Evolutionary conservation across 1,140 invertebrate genomes (phyloP).

Genomic region (Ctenoplectra terminalis): DNA sequence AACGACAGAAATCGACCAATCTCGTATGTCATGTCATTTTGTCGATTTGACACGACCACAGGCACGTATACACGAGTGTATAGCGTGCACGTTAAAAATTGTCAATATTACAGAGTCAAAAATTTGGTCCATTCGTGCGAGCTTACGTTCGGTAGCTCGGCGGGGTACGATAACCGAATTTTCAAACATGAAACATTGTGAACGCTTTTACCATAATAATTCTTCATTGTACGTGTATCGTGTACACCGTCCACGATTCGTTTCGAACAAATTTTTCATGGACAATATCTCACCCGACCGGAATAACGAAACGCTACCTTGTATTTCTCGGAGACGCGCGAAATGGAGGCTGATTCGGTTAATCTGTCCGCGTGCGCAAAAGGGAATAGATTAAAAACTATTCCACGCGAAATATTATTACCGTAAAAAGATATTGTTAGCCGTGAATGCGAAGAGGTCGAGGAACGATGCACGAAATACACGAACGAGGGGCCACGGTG

Average conservation of each 20-base stretch:
- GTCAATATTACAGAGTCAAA: constrained; percentile 14
- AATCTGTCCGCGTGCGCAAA: neutral
- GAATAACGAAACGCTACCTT: neutral
- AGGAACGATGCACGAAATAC: neutral
- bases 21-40: neutral
- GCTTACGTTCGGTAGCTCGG: neutral
- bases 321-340: neutral
- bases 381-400: neutral
- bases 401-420: neutral
- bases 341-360: neutral
- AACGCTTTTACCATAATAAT: constrained; percentile 1
- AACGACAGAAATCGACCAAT: constrained; percentile 7
- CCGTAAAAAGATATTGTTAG: constrained; percentile 10
- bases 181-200: neutral
- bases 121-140: neutral
- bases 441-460: constrained; percentile 21
- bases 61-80: neutral
- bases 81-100: neutral
- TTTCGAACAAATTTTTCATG: neutral
- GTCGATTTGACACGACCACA: neutral
- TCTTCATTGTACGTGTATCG: neutral
- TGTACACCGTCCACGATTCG: neutral
- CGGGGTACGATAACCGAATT: neutral
- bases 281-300: neutral
- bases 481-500: constrained; percentile 26